phyloP scores from a whole-genome alignment of 2,797 vertebrate species.

The Arnoldichthys spilopterus region DNA sequence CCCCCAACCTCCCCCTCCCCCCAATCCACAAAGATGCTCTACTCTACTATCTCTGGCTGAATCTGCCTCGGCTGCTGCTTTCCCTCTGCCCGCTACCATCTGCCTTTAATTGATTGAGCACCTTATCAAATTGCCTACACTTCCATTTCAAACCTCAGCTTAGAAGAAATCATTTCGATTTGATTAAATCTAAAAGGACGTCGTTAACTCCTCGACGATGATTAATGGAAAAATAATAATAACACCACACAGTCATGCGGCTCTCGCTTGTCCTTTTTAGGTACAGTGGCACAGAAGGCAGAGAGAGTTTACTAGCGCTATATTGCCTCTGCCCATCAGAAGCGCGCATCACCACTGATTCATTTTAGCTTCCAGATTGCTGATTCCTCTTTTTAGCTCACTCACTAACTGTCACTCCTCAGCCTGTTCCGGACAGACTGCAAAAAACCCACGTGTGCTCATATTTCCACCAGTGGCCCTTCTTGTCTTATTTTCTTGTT shows the following conservation, averaged over 20 bases:
- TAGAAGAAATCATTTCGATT: slow-evolving; percentile 65
- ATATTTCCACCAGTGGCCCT: slow-evolving; percentile 66
- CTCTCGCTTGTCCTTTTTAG: slow-evolving; percentile 61
- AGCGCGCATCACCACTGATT: slow-evolving; percentile 62
- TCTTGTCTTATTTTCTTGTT: slow-evolving; percentile 76
- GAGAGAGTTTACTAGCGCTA: slow-evolving; percentile 47
- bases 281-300: slow-evolving; percentile 54
- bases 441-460: slow-evolving; percentile 49
- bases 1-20: too few species aligned
- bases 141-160: slow-evolving; percentile 66
- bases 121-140: slow-evolving; percentile 66
- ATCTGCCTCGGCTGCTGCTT: slow-evolving; percentile 58
- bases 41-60: slow-evolving; percentile 50
- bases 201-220: slow-evolving; percentile 76
- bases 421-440: slow-evolving; percentile 44
- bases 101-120: slow-evolving; percentile 73
- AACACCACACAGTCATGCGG: slow-evolving; percentile 64
- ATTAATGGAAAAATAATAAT: slow-evolving; percentile 79
- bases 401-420: slow-evolving; percentile 60
- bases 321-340: slow-evolving; percentile 56
- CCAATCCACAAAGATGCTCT: slow-evolving; percentile 45
- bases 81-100: slow-evolving; percentile 71
- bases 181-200: slow-evolving; percentile 77
- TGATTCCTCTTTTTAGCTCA: slow-evolving; percentile 58
- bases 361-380: slow-evolving; percentile 65